Percentiles rank a stretch among this genome's conserved stretches.
phyloP scores from a whole-genome alignment of 2,113 vertebrate genomes.

The Tyrannus savana region DNA sequence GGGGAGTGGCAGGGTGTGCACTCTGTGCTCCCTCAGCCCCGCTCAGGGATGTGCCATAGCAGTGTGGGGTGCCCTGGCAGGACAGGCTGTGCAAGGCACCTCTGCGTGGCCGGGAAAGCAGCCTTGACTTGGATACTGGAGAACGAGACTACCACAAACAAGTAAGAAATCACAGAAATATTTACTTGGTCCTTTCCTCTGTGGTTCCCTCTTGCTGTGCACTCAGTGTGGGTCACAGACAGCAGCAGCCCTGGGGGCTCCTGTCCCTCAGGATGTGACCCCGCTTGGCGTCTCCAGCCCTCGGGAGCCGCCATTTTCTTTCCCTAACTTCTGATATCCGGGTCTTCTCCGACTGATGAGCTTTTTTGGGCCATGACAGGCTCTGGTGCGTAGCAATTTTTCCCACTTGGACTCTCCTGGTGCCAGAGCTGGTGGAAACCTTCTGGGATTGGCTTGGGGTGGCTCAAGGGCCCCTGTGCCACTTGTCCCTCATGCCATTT shows the following conservation, averaged over 20 bases:
- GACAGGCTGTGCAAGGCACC: not conserved
- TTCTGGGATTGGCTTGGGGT: accelerated
- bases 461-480: accelerated
- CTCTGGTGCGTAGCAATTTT: accelerated
- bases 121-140: not conserved
- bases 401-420: accelerated
- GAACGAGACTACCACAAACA: not conserved
- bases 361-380: accelerated
- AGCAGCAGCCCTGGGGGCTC: not conserved
- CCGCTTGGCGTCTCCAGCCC: not conserved
- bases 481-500: accelerated
- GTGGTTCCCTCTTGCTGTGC: not conserved
- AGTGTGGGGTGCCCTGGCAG: not conserved
- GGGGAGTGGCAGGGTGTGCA: not conserved
- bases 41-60: not conserved
- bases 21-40: not conserved
- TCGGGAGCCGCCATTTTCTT: not conserved
- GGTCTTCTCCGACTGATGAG: accelerated
- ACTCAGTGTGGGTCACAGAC: not conserved
- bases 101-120: not conserved
- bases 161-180: not conserved
- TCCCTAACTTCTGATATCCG: not conserved
- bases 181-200: not conserved
- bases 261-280: not conserved
- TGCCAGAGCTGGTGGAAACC: accelerated